Evolutionary conservation across 2,888 invertebrate genomes (phyloP).

Genomic region (Plagodis dolabraria): DNA sequence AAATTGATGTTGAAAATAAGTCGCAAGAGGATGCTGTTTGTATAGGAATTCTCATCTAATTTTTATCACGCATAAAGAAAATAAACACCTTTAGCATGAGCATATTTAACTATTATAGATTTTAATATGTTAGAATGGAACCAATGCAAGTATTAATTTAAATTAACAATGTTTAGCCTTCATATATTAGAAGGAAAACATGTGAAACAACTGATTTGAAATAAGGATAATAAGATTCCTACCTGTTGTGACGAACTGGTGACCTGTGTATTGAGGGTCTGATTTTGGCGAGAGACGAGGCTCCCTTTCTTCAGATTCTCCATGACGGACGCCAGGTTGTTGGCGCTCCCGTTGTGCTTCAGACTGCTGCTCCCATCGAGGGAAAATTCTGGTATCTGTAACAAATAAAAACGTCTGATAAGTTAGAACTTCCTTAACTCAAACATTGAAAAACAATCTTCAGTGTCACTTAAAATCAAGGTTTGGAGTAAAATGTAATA

Average conservation of each 20-base stretch:
- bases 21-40: slow-evolving; percentile 3
- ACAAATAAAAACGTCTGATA: slow-evolving; percentile 40
- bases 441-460: neutral
- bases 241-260: slow-evolving; percentile 85
- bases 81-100: no score
- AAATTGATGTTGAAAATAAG: slow-evolving; percentile 19
- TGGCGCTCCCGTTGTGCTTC: slow-evolving; percentile 80
- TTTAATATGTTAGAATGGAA: no score
- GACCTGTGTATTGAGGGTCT: slow-evolving; percentile 80
- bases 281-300: slow-evolving; percentile 74
- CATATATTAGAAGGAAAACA: neutral
- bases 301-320: slow-evolving; percentile 90
- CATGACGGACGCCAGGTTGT: slow-evolving; percentile 88
- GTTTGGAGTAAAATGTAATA: neutral
- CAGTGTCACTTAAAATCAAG: no score
- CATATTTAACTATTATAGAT: no score
- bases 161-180: no score
- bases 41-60: slow-evolving; percentile 5
- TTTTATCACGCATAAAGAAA: no score
- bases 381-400: slow-evolving; percentile 85
- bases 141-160: no score
- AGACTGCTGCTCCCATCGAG: slow-evolving; percentile 84
- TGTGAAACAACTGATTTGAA: neutral
- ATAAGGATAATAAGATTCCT: slow-evolving; percentile 25
- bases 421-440: slow-evolving; percentile 1